phyloP scores from a whole-genome alignment of 64 coral and sea anemone species.

The Pocillopora damicornis region DNA sequence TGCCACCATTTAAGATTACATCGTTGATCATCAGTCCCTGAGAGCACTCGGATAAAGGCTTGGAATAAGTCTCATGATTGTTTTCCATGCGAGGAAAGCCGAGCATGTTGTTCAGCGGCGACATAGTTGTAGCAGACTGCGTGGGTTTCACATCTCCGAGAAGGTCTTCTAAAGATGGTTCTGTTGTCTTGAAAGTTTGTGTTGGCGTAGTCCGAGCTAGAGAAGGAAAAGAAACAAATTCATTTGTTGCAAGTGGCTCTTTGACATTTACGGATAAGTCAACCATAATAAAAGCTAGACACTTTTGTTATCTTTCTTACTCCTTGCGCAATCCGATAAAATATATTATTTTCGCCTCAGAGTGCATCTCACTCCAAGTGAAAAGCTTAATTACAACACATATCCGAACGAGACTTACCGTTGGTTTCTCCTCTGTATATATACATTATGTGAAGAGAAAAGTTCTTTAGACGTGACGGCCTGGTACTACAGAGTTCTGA shows the following conservation, averaged over 20 bases:
- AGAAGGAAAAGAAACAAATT: background rate
- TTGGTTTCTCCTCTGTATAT: constrained; percentile 44
- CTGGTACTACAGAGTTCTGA: constrained; percentile 58
- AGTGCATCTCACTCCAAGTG: too few relatives aligned
- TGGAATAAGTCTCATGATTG: constrained; percentile 6
- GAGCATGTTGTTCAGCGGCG: constrained; percentile 42
- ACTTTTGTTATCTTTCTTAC: too few relatives aligned
- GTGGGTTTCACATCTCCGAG: constrained; percentile 71
- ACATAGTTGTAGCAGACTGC: constrained; percentile 54
- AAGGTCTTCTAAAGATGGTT: constrained; percentile 82
- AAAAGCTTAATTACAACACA: background rate
- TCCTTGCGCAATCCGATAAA: too few relatives aligned
- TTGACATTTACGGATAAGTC: too few relatives aligned
- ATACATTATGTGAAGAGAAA: constrained; percentile 75
- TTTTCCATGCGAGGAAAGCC: constrained; percentile 37
- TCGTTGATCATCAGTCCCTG: constrained; percentile 72
- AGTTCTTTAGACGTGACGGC: constrained; percentile 67
- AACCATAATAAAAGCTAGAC: too few relatives aligned
- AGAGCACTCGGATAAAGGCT: constrained; percentile 45
- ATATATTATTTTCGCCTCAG: too few relatives aligned
- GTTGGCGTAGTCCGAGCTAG: constrained; percentile 24
- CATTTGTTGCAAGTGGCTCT: too few relatives aligned
- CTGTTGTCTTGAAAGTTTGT: constrained; percentile 4
- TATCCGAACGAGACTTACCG: background rate
- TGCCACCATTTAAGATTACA: constrained; percentile 87